phyloP scores from a whole-genome alignment of 2,113 vertebrate genomes.

The Donacobius atricapilla region DNA sequence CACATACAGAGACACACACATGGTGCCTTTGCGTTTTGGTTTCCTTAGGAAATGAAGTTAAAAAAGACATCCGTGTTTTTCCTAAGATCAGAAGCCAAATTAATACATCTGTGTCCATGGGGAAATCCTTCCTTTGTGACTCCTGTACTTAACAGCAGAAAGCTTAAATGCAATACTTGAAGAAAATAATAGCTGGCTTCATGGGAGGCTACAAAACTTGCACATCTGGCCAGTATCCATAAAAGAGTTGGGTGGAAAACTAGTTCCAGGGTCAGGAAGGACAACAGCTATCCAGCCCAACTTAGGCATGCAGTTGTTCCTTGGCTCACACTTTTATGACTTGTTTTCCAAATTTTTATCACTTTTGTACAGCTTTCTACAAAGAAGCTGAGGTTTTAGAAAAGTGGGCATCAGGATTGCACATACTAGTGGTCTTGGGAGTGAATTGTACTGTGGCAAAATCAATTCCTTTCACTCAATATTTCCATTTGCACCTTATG shows the following conservation, averaged over 20 bases:
- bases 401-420: background rate
- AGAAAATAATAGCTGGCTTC: background rate
- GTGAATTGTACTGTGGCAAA: background rate
- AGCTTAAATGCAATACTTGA: background rate
- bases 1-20: background rate
- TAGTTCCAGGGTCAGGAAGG: background rate
- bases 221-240: background rate
- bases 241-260: background rate
- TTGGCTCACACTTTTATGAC: background rate
- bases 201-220: background rate
- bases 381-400: background rate
- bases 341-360: background rate
- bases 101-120: background rate
- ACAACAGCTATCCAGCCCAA: background rate
- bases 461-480: slow-evolving; percentile 30
- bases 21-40: background rate
- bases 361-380: background rate
- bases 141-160: background rate
- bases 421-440: background rate
- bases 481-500: background rate
- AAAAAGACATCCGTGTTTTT: background rate
- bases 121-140: background rate
- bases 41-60: background rate
- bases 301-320: background rate
- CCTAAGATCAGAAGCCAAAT: slow-evolving; percentile 33